phyloP scores from a whole-genome alignment of 2,113 vertebrate species.

The Acrocephalus arundinaceus region DNA sequence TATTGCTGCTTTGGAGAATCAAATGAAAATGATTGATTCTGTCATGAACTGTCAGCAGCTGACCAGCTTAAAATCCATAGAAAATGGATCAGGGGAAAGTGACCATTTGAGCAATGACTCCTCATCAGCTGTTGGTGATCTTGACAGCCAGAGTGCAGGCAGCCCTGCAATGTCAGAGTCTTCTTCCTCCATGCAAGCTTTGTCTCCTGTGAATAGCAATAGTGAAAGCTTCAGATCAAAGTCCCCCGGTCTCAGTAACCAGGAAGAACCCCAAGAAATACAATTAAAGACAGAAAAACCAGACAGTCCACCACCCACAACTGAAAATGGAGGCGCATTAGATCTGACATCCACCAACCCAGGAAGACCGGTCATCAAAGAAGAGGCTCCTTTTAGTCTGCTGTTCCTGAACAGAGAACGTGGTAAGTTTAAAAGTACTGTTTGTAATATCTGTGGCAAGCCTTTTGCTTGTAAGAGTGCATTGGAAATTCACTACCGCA shows the following conservation, averaged over 20 bases:
- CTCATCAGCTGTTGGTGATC: constrained; percentile 84
- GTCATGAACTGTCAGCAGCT: constrained; percentile 86
- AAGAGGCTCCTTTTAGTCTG: constrained; percentile 95
- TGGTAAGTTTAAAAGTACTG: constrained; percentile 84
- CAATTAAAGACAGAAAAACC: constrained; percentile 94
- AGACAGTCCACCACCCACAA: constrained; percentile 83
- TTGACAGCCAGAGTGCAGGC: constrained; percentile 90
- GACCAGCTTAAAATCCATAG: constrained; percentile 80
- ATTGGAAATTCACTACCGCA: constrained; percentile 80
- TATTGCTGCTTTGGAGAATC: constrained; percentile 95
- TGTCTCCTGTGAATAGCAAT: constrained; percentile 89
- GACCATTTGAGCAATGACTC: constrained; percentile 91
- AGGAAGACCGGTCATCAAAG: constrained; percentile 87
- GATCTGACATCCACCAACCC: constrained; percentile 93
- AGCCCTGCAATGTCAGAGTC: constrained; percentile 94
- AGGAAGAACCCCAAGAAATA: constrained; percentile 84
- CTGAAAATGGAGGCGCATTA: constrained; percentile 89
- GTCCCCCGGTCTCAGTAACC: constrained; percentile 83
- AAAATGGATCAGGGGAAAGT: constrained; percentile 88
- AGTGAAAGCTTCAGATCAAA: constrained; percentile 89
- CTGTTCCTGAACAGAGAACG: constrained; percentile 96
- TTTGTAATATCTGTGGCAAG: constrained; percentile 82
- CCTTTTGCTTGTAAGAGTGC: constrained; percentile 82
- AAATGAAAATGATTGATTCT: constrained; percentile 98
- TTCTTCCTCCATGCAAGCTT: constrained; percentile 89